A percentile compares a stretch with the other conserved stretches of the same genome.
Evolutionary conservation across 2,113 vertebrate genomes (phyloP).

Genomic region (Elaphurus davidianus): DNA sequence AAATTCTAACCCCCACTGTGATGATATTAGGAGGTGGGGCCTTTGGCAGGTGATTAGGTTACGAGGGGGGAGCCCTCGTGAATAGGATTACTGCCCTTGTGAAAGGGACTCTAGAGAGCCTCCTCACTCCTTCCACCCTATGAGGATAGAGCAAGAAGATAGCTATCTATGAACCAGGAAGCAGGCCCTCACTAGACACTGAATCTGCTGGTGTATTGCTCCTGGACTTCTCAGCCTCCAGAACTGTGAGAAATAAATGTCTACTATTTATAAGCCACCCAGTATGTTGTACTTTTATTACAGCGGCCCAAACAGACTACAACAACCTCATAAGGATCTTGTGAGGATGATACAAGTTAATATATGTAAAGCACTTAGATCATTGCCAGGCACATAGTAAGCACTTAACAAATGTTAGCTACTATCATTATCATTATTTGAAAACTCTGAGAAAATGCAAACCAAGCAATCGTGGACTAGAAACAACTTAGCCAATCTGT

Average conservation of each 20-base stretch:
- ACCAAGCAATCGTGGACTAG: neutral
- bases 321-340: neutral
- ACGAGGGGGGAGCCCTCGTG: neutral
- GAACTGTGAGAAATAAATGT: neutral
- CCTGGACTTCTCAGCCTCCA: neutral
- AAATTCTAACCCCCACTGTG: neutral
- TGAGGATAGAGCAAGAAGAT: neutral
- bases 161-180: neutral
- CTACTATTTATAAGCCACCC: neutral
- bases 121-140: neutral
- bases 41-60: neutral
- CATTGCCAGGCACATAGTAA: neutral
- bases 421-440: neutral
- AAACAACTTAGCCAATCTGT: neutral
- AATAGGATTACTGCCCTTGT: neutral
- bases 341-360: neutral
- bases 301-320: neutral
- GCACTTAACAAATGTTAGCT: neutral
- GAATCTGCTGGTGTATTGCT: neutral
- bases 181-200: neutral
- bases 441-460: conserved; percentile 29
- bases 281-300: neutral
- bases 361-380: neutral
- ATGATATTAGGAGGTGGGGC: neutral
- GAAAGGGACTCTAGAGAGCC: neutral